phyloP scores from a whole-genome alignment of 2,797 vertebrate genomes.

The Melopsittacus undulatus region DNA sequence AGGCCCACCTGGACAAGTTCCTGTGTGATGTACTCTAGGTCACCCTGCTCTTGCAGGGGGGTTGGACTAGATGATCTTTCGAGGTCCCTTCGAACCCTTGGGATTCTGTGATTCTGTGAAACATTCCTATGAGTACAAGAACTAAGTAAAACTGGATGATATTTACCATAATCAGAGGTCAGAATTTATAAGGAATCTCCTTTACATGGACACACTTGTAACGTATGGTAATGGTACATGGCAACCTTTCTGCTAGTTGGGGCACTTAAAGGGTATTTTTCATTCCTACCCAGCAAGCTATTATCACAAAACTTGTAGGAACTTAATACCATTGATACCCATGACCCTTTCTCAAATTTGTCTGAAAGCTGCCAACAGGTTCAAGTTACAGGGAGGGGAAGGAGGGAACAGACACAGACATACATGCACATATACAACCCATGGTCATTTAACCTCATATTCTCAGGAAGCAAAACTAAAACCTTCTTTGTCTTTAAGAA shows the following conservation, averaged over 20 bases:
- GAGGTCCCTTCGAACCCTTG: too few species aligned
- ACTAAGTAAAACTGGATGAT: not conserved
- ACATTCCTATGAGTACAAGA: not conserved
- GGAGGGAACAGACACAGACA: not conserved
- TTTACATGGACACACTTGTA: not conserved
- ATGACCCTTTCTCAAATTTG: not conserved
- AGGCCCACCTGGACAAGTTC: too few species aligned
- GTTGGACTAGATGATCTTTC: too few species aligned
- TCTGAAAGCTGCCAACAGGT: not conserved
- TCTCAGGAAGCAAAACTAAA: not conserved
- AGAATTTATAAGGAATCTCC: not conserved
- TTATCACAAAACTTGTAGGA: not conserved
- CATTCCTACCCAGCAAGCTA: not conserved
- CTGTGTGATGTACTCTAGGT: too few species aligned
- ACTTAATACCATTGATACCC: not conserved
- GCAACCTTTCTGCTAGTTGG: not conserved
- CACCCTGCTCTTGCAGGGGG: too few species aligned
- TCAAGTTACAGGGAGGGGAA: conserved; percentile 24
- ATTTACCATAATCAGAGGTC: not conserved
- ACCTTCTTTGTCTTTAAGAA: not conserved
- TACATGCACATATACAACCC: not conserved
- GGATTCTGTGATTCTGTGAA: too few species aligned
- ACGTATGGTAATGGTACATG: not conserved
- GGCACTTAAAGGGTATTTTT: not conserved
- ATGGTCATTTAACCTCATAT: not conserved